A percentile compares a stretch with the other conserved stretches of the same genome.
These are phyloP conservation scores for Raja brachyura DNA, from an alignment of 2,113 vertebrate species.

Conservation along the genomic window DNA sequence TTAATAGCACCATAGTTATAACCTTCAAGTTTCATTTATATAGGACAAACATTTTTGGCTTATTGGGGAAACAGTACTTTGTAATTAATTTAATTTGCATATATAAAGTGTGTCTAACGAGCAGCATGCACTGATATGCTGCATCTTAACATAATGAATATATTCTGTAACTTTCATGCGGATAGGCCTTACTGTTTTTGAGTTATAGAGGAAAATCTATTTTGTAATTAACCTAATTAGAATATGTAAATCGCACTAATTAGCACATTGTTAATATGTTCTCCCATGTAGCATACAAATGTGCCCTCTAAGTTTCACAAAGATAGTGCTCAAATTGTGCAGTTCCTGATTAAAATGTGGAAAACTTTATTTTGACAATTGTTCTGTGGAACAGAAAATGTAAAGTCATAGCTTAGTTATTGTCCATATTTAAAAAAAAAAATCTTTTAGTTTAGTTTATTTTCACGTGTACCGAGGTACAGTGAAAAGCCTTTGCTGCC, in stretches of 20 bases:
- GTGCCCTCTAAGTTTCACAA: constrained; percentile 37
- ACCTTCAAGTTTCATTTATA: constrained; percentile 32
- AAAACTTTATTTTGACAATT: constrained; percentile 18
- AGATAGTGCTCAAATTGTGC: constrained; percentile 22
- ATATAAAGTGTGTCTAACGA: constrained; percentile 34
- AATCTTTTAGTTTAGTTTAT: background rate
- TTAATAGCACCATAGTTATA: constrained; percentile 28
- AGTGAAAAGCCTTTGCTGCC: no score
- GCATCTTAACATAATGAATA: constrained; percentile 37
- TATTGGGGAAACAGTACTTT: constrained; percentile 36
- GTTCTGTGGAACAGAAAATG: background rate
- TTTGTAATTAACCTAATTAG: constrained; percentile 39
- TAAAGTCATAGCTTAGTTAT: background rate
- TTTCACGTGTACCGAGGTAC: no score
- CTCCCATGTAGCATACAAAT: constrained; percentile 37
- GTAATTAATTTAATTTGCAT: constrained; percentile 38
- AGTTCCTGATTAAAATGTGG: constrained; percentile 33
- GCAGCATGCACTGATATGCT: constrained; percentile 34
- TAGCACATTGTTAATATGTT: constrained; percentile 37
- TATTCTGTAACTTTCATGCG: constrained; percentile 33
- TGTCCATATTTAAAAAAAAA: background rate
- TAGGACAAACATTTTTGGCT: constrained; percentile 34
- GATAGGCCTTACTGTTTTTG: constrained; percentile 37
- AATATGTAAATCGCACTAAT: constrained; percentile 36
- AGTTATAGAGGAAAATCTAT: constrained; percentile 38